Percentiles rank a stretch among this genome's conserved stretches.
Evolutionary conservation across 2,888 invertebrate genomes (phyloP).

Genomic region (Boloria selene): DNA sequence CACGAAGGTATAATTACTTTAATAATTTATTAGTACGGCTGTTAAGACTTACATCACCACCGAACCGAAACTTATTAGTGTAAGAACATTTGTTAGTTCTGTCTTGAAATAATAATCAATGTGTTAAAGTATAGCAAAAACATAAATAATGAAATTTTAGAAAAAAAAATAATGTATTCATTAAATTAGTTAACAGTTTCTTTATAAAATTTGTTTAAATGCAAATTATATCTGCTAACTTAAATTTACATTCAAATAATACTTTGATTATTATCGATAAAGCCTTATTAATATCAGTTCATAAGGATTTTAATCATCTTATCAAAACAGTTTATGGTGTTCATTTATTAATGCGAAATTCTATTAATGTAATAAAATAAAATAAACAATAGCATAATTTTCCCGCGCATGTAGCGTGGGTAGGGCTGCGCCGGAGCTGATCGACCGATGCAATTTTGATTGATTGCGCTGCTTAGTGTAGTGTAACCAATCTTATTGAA

Average conservation of each 20-base stretch:
- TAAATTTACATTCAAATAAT: background rate
- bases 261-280: background rate
- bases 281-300: background rate
- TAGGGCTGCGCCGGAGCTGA: conserved; percentile 64
- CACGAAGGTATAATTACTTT: conserved; percentile 24
- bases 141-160: too few relatives aligned
- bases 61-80: conserved; percentile 3
- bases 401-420: conserved; percentile 41
- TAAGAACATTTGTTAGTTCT: background rate
- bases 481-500: conserved; percentile 82
- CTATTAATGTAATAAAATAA: conserved; percentile 33
- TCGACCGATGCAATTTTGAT: conserved; percentile 80
- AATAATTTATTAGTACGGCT: conserved; percentile 19
- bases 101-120: too few relatives aligned
- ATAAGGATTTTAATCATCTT: conserved; percentile 10
- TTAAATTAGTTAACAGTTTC: too few relatives aligned
- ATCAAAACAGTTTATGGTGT: conserved; percentile 30
- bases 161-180: too few relatives aligned
- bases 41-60: background rate
- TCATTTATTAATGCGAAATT: conserved; percentile 29
- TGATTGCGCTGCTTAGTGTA: conserved; percentile 82
- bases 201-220: too few relatives aligned
- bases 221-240: too few relatives aligned
- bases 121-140: too few relatives aligned
- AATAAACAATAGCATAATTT: conserved; percentile 36